Percentiles rank a stretch among this genome's conserved stretches.
phyloP scores from a whole-genome alignment of 2,888 invertebrate genomes.

The Drosophila mercatorum region DNA sequence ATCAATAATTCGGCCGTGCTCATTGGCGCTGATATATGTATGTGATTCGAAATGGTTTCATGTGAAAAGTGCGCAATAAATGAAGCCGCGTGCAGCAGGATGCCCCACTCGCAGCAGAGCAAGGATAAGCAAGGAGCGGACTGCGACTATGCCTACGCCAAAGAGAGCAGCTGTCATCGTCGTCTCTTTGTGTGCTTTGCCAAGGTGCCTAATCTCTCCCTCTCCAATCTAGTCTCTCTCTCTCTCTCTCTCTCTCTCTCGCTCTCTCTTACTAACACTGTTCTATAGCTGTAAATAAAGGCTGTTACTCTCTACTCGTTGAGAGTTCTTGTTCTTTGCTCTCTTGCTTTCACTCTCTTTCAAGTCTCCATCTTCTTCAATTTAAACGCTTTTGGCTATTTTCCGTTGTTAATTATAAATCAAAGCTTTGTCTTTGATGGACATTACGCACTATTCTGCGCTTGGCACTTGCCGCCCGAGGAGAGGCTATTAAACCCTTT shows the following conservation, averaged over 20 bases:
- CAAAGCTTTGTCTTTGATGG: background rate
- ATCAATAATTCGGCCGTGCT: slow-evolving; percentile 25
- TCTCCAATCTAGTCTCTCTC: too few relatives aligned
- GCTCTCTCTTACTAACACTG: too few relatives aligned
- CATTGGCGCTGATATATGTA: background rate
- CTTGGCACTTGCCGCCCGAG: background rate
- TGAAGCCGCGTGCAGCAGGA: slow-evolving; percentile 26
- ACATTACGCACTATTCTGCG: background rate
- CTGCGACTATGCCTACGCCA: slow-evolving; percentile 42
- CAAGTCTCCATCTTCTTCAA: background rate
- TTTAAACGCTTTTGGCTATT: background rate
- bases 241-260: background rate
- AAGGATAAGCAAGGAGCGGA: slow-evolving; percentile 42
- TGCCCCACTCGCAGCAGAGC: slow-evolving; percentile 33
- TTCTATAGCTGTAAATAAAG: background rate
- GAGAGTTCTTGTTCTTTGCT: background rate
- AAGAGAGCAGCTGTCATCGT: slow-evolving; percentile 72
- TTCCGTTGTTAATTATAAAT: background rate
- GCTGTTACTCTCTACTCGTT: background rate
- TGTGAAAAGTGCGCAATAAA: slow-evolving; percentile 32
- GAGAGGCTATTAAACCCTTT: background rate
- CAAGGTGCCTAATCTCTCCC: slow-evolving; percentile 66
- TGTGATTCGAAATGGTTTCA: slow-evolving; percentile 14
- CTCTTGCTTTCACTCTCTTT: background rate
- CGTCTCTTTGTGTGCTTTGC: slow-evolving; percentile 74